These are phyloP conservation scores for Cataglyphis rosenhaueri DNA, from an alignment of 2,888 invertebrate species.

Conservation along the genomic window DNA sequence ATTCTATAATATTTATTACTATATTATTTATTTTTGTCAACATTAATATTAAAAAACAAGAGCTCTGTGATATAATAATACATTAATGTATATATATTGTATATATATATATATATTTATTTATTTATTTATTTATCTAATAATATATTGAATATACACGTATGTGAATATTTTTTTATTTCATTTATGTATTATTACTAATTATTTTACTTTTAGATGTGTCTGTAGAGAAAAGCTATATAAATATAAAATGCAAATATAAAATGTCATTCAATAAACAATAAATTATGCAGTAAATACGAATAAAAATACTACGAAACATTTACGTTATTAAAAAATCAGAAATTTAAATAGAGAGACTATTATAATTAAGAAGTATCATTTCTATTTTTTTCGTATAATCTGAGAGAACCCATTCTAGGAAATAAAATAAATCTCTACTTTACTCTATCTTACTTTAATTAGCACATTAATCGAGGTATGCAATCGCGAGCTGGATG, in stretches of 20 bases:
- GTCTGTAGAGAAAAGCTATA: not conserved
- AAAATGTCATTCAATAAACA: not conserved
- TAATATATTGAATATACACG: not conserved
- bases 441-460: not conserved
- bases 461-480: constrained; percentile 24
- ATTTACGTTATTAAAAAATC: not conserved
- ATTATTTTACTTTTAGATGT: not conserved
- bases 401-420: not conserved
- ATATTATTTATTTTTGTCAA: not conserved
- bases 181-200: not conserved
- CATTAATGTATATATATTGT: not conserved
- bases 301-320: not conserved
- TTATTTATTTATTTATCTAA: not conserved
- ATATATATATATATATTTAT: not conserved
- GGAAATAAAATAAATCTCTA: not conserved
- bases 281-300: not conserved
- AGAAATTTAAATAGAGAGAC: not conserved
- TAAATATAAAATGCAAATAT: not conserved
- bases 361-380: not conserved
- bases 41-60: constrained; percentile 29
- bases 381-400: not conserved
- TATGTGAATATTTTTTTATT: not conserved
- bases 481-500: not conserved
- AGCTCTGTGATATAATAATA: not conserved
- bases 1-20: not conserved